Percentiles rank a stretch among this genome's conserved stretches.
phyloP scores from a whole-genome alignment of 1,140 invertebrate genomes.

The Calosoma granatense region DNA sequence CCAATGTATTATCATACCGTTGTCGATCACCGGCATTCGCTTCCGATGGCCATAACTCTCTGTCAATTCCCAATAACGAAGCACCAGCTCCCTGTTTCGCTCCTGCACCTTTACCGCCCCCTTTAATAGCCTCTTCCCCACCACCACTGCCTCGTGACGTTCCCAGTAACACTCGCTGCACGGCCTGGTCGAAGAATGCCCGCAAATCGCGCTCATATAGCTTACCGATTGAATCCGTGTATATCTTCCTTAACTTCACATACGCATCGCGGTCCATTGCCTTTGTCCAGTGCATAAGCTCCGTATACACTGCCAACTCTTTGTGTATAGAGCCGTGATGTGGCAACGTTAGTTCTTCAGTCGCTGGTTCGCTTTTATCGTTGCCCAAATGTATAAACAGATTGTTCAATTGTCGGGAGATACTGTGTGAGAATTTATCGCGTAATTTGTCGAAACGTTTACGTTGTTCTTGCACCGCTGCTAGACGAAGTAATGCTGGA shows the following conservation, averaged over 20 bases:
- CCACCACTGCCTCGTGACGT: slow-evolving; percentile 10
- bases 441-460: slow-evolving; percentile 74
- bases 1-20: slow-evolving; percentile 61
- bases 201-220: slow-evolving; percentile 76
- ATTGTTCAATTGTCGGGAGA: slow-evolving; percentile 84
- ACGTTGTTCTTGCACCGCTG: slow-evolving; percentile 80
- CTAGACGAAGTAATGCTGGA: slow-evolving; percentile 53
- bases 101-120: slow-evolving; percentile 26
- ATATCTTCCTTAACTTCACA: slow-evolving; percentile 66
- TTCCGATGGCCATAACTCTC: slow-evolving; percentile 44
- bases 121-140: slow-evolving; percentile 24
- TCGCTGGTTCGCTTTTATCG: slow-evolving; percentile 34
- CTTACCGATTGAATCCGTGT: slow-evolving; percentile 66
- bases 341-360: slow-evolving; percentile 59
- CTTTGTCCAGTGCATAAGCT: slow-evolving; percentile 75
- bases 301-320: slow-evolving; percentile 73
- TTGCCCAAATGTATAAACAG: slow-evolving; percentile 82
- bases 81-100: slow-evolving; percentile 13
- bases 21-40: slow-evolving; percentile 44
- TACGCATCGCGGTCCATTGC: slow-evolving; percentile 73
- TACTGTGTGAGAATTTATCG: slow-evolving; percentile 71
- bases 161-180: slow-evolving; percentile 19
- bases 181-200: slow-evolving; percentile 69
- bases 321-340: slow-evolving; percentile 69
- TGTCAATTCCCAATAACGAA: slow-evolving; percentile 49